phyloP scores from a whole-genome alignment of 2,797 vertebrate genomes.

The Anabas testudineus region DNA sequence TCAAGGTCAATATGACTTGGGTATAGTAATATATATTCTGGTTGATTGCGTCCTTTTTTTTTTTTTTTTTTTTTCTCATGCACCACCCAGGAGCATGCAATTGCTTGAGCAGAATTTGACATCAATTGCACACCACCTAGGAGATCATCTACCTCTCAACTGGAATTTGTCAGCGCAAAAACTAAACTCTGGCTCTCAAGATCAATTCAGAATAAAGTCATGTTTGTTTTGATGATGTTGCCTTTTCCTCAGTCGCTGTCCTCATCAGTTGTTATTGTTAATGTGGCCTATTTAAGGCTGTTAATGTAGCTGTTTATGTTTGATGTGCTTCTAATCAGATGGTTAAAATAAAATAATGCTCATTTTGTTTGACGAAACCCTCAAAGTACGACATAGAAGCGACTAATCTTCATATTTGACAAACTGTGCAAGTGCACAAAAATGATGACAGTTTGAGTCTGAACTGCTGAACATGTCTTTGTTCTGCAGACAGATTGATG shows the following conservation, averaged over 20 bases:
- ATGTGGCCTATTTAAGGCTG: background rate
- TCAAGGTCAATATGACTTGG: slow-evolving; percentile 79
- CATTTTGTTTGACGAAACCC: slow-evolving; percentile 3
- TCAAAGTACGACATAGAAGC: too few relatives aligned
- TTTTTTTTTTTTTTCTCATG: background rate
- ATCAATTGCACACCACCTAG: slow-evolving; percentile 59
- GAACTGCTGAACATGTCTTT: background rate
- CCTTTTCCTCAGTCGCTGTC: background rate
- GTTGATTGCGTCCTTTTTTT: slow-evolving; percentile 38
- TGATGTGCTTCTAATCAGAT: background rate
- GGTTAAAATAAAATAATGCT: background rate
- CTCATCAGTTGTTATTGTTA: background rate
- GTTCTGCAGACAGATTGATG: background rate
- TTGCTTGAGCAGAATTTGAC: slow-evolving; percentile 56
- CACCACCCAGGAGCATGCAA: slow-evolving; percentile 35
- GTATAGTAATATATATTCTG: slow-evolving; percentile 67
- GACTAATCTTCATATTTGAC: too few relatives aligned
- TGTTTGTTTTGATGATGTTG: slow-evolving; percentile 32
- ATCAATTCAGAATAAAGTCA: slow-evolving; percentile 25
- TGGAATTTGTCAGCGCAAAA: slow-evolving; percentile 39
- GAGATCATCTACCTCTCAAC: slow-evolving; percentile 58
- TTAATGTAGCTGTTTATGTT: background rate
- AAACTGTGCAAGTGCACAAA: too few relatives aligned
- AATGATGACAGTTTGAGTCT: background rate
- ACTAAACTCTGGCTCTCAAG: slow-evolving; percentile 22